Base-by-base conservation (phyloP, 1,140 invertebrate species). In the Cataglyphis hispanica region DNA sequence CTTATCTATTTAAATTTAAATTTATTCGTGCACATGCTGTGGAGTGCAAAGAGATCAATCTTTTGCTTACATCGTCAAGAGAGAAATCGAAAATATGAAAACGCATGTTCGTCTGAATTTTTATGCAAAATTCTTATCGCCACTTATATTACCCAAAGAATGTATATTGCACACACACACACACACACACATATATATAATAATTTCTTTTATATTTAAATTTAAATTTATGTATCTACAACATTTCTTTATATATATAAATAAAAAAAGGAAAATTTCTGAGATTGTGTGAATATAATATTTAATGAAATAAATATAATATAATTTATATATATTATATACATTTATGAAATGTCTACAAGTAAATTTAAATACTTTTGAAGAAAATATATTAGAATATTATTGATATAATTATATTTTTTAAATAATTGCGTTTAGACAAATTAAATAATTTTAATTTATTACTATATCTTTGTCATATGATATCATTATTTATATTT, bases 161-260 rank as follows among this genome's bases (percentile, higher is more conserved):
- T 80, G 8, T 56, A 69, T n/a, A 40, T 40, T 3, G 4, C 2
- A 46, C 7, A 50, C 4, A 19, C 3, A 50, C 34, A 27, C 7
- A 34, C 4, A n/a, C 19, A 22, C 40, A 80, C 69, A 69, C 27
- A 40, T 69, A 13, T 58, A 31, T 31, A 31, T 31, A 3, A 31
- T 80, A 80, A 80, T 69, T 69, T 56, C 58, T 69, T 69, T 80
- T 69, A 34, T 25, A 7, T 37, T 69, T n/a, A 80, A 53, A 80
- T 56, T 80, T 67, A 58, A n/a, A n/a, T n/a, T n/a, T n/a, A 69
- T 58, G n/a, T 80, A 69, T 13, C 10, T 67, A 56, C n/a, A 43
- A 13, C 22, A 27, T 40, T 56, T 25, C 7, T 25, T 56, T 4
- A 27, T n/a, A 8, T 31, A 1, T 2, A 10, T 37, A 22, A 37